These are phyloP conservation scores for Galerucella calmariensis DNA, from an alignment of 2,888 invertebrate genomes.

Conservation along the genomic window DNA sequence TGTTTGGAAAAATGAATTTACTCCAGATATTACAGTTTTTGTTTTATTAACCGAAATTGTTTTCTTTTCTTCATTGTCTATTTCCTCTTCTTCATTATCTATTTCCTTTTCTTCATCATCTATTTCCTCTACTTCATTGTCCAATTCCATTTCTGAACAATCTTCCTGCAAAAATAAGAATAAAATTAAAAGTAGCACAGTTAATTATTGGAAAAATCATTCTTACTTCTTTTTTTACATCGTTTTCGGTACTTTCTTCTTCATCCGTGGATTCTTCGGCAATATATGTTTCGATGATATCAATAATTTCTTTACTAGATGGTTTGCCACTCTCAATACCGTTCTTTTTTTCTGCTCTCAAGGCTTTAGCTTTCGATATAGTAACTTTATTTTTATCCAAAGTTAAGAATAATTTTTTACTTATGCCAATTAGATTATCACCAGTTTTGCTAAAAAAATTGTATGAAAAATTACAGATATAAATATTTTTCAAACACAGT, in stretches of 20 bases:
- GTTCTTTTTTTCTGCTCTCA: conserved; percentile 12
- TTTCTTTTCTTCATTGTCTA: neutral
- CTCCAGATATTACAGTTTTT: conserved; percentile 54
- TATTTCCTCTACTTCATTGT: no score
- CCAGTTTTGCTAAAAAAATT: conserved; percentile 43
- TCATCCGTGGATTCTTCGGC: conserved; percentile 27
- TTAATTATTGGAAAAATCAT: conserved; percentile 25
- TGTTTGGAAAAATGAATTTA: conserved; percentile 48
- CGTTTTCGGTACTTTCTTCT: conserved; percentile 33
- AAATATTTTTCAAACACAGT: no score
- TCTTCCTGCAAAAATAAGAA: neutral
- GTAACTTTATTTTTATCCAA: conserved; percentile 44
- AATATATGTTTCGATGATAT: conserved; percentile 24
- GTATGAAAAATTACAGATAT: no score
- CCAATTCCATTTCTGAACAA: neutral
- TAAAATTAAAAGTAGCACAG: no score
- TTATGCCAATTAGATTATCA: conserved; percentile 49
- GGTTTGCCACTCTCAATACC: neutral
- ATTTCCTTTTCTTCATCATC: no score
- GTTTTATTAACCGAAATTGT: conserved; percentile 1
- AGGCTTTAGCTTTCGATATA: conserved; percentile 20
- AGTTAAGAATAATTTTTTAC: conserved; percentile 47
- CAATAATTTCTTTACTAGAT: conserved; percentile 10
- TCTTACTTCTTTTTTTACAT: conserved; percentile 7
- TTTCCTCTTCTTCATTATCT: neutral